phyloP scores from a whole-genome alignment of 2,888 invertebrate species.

The Zeuzera pyrina region DNA sequence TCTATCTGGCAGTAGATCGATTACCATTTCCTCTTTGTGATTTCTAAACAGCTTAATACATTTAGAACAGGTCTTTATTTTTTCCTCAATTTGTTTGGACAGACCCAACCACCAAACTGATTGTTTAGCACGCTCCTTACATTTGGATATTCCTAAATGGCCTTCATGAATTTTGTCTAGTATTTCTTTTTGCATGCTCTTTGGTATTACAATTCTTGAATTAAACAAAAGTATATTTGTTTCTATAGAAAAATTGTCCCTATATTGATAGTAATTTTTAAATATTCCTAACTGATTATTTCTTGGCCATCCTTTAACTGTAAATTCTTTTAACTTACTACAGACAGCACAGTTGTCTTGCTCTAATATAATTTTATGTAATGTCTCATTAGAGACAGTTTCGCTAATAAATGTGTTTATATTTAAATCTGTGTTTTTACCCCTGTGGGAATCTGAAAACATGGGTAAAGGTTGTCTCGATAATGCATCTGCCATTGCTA shows the following conservation, averaged over 20 bases:
- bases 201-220: neutral
- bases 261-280: too few species aligned
- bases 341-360: too few species aligned
- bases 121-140: conserved; percentile 8
- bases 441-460: too few species aligned
- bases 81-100: conserved; percentile 2
- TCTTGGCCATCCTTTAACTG: too few species aligned
- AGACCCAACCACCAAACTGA: conserved; percentile 11
- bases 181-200: neutral
- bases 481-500: conserved; percentile 16
- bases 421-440: too few species aligned
- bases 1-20: conserved; percentile 2
- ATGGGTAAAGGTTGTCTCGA: conserved; percentile 9
- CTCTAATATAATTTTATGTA: too few species aligned
- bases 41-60: neutral
- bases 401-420: too few species aligned
- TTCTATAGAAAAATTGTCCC: too few species aligned
- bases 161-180: conserved; percentile 7
- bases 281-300: too few species aligned
- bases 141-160: conserved; percentile 8
- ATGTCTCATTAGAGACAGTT: too few species aligned
- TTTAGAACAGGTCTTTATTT: neutral
- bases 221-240: too few species aligned
- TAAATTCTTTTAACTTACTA: too few species aligned
- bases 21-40: conserved; percentile 1